Evolutionary conservation across 2,888 invertebrate species (phyloP), one percentile per base, ranked within the genome.

Genomic region (Eurytoma adleriae): DNA sequence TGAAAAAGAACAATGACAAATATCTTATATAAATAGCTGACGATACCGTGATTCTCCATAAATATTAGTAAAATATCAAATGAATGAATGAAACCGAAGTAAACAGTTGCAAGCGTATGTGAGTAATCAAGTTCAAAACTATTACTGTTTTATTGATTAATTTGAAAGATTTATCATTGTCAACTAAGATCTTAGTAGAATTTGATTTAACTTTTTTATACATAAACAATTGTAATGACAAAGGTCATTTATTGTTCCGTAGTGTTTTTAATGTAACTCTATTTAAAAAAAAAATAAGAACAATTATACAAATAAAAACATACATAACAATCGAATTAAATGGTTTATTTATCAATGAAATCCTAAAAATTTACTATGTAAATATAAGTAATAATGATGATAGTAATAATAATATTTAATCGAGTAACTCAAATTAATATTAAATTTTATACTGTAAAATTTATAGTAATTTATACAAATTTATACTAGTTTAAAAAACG

Each of bases 171-270:
- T 56, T 61, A 54, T 71, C 27, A 52, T 52, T 52, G 56, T 64
- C 40, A 20, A 50, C 57, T 71, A 69, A 40, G 54, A 48, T 67
- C 71, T 48, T 69, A 50, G 24, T 57, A 73, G 13, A 20, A 18
- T 78, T 80, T 67, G 61, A 67, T 77, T 68, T n/a, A 61, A 56
- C 72, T 68, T 64, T 81, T 81, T 78, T 81, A 81, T 77, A 78
- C 50, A 62, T 10, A 40, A 40, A 40, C 40, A 70, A 72, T 18
- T 40, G 10, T 40, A 40, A 40, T 71, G 59, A 40, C 50, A 13
- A 79, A 16, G 61, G 69, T 79, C 79, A 50, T 70, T 74, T 81
- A 81, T 40, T 56, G 61, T 77, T 73, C 73, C 57, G 48, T 74
- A 71, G n/a, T 71, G 27, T 74, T 48, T 74, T 73, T 62, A 24